Evolutionary conservation across 2,113 vertebrate species (phyloP).

Genomic region (Anthoscopus minutus): DNA sequence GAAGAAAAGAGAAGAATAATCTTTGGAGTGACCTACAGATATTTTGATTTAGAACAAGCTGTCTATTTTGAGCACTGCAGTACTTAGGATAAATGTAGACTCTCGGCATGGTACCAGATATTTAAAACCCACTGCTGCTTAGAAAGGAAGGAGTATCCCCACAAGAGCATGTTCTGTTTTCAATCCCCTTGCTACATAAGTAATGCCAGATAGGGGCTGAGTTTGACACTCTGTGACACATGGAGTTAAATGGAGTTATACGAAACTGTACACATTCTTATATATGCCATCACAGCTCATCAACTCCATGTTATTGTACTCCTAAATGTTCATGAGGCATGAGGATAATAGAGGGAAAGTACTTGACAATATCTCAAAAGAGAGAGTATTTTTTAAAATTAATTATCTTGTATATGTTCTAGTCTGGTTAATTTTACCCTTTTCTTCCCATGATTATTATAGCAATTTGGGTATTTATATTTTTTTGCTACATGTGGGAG

Average conservation of each 20-base stretch:
- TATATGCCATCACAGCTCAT: neutral
- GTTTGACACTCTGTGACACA: neutral
- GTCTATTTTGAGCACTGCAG: neutral
- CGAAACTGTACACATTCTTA: neutral
- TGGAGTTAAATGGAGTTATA: neutral
- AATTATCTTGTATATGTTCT: neutral
- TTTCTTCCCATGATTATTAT: neutral
- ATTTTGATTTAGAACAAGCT: neutral
- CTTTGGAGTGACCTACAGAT: neutral
- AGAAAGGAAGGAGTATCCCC: neutral
- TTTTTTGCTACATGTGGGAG: neutral
- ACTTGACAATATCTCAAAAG: neutral
- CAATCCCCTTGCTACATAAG: neutral
- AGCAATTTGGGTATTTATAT: neutral
- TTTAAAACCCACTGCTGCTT: neutral
- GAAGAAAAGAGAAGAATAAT: neutral
- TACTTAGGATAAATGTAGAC: neutral
- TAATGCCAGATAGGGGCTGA: neutral
- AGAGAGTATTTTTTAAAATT: neutral
- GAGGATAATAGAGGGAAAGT: neutral
- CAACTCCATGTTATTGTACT: neutral
- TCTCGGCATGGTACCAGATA: neutral
- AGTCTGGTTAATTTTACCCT: neutral
- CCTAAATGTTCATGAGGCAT: neutral
- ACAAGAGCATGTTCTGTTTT: neutral